A percentile compares a stretch with the other conserved stretches of the same genome.
Evolutionary conservation across 2,888 invertebrate genomes (phyloP).

Genomic region (Dasypogon diadema): DNA sequence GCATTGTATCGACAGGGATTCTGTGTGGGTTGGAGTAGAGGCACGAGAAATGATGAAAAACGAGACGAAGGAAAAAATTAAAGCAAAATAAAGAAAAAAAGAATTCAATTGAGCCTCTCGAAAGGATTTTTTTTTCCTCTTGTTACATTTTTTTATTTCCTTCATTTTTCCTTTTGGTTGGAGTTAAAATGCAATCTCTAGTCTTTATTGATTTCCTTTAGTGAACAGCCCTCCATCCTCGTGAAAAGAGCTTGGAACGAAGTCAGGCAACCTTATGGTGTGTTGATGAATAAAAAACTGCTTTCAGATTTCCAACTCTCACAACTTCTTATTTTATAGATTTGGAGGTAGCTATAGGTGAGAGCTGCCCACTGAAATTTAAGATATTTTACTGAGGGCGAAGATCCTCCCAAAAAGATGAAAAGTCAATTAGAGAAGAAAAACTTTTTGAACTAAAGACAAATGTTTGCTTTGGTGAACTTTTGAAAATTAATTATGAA

Average conservation of each 20-base stretch:
- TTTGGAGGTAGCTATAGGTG: no score
- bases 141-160: constrained; percentile 27
- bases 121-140: constrained; percentile 24
- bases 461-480: no score
- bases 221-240: constrained; percentile 15
- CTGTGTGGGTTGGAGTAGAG: not conserved
- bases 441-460: no score
- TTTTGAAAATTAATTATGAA: no score
- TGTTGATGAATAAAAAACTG: constrained; percentile 25
- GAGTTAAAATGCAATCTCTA: constrained; percentile 30
- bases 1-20: not conserved
- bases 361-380: no score
- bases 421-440: no score
- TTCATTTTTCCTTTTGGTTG: constrained; percentile 6
- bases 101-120: constrained; percentile 40
- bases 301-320: no score
- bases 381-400: no score
- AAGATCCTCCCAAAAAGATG: no score
- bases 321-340: no score
- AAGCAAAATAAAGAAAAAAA: constrained; percentile 33
- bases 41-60: constrained; percentile 28
- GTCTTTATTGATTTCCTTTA: constrained; percentile 31
- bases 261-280: constrained; percentile 15
- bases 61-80: constrained; percentile 33
- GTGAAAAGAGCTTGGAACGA: constrained; percentile 8